Percentiles rank a stretch among this genome's conserved stretches.
phyloP scores from a whole-genome alignment of 1,140 invertebrate genomes.

The Propsilocerus akamusi region DNA sequence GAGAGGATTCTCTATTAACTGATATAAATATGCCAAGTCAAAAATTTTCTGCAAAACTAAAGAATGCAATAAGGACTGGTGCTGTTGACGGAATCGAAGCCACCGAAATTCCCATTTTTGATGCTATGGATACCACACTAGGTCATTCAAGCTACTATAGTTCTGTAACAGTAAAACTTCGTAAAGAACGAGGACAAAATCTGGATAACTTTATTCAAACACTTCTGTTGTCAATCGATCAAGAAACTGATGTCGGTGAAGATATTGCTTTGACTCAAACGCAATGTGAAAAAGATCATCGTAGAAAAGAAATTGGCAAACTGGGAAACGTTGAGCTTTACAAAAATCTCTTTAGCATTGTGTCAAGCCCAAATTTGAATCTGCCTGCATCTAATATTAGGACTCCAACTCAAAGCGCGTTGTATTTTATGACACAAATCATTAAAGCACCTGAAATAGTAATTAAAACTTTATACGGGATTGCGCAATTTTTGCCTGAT shows the following conservation, averaged over 20 bases:
- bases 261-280: slow-evolving; percentile 3
- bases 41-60: slow-evolving; percentile 4
- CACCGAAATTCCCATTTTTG: background rate
- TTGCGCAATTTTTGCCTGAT: background rate
- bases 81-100: background rate
- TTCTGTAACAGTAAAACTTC: slow-evolving; percentile 4
- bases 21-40: background rate
- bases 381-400: background rate
- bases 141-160: slow-evolving; percentile 3
- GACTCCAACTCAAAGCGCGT: background rate
- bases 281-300: background rate
- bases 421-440: background rate
- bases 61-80: slow-evolving; percentile 1
- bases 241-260: slow-evolving; percentile 5
- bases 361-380: background rate
- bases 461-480: background rate
- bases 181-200: slow-evolving; percentile 8
- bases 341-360: background rate
- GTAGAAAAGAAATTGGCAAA: background rate
- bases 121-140: background rate
- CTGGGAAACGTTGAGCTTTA: background rate
- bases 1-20: background rate
- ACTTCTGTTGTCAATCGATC: slow-evolving; percentile 6
- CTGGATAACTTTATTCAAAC: slow-evolving; percentile 5
- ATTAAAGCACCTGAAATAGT: background rate